Percentiles rank a stretch among this genome's conserved stretches.
phyloP scores from a whole-genome alignment of 92 coral and sea anemone genomes.

The Phymanthus crucifer region DNA sequence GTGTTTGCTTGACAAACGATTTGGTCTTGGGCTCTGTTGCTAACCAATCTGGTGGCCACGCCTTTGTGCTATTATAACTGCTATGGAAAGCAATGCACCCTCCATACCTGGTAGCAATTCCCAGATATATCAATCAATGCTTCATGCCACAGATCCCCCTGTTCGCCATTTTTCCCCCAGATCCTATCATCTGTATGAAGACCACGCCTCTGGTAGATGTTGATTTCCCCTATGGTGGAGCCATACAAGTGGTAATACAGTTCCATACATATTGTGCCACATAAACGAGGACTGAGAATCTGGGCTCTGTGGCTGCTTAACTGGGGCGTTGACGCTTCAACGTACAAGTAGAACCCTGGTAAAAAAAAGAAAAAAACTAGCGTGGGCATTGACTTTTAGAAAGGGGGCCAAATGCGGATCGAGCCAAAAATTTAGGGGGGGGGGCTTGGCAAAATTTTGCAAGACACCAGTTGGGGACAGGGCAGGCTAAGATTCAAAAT shows the following conservation, averaged over 20 bases:
- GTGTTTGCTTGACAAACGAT: too few species aligned
- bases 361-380: neutral
- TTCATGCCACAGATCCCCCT: constrained; percentile 80
- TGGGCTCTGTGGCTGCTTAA: constrained; percentile 56
- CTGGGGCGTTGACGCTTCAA: constrained; percentile 64
- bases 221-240: constrained; percentile 53
- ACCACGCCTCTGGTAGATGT: constrained; percentile 71
- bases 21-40: too few species aligned
- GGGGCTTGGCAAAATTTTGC: too few species aligned
- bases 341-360: constrained; percentile 70
- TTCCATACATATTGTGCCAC: constrained; percentile 80
- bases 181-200: constrained; percentile 61
- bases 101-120: constrained; percentile 69
- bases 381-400: too few species aligned
- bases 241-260: constrained; percentile 86
- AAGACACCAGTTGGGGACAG: too few species aligned
- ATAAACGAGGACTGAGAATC: constrained; percentile 79
- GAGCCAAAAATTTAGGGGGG: too few species aligned
- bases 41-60: too few species aligned
- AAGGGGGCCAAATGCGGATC: too few species aligned
- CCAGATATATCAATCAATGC: constrained; percentile 83
- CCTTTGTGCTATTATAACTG: too few species aligned
- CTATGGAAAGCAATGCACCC: neutral
- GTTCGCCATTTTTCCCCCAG: constrained; percentile 72
- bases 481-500: too few species aligned